A percentile compares a stretch with the other conserved stretches of the same genome.
Evolutionary conservation across 2,797 vertebrate species (phyloP).

Genomic region (Nothura maculosa): DNA sequence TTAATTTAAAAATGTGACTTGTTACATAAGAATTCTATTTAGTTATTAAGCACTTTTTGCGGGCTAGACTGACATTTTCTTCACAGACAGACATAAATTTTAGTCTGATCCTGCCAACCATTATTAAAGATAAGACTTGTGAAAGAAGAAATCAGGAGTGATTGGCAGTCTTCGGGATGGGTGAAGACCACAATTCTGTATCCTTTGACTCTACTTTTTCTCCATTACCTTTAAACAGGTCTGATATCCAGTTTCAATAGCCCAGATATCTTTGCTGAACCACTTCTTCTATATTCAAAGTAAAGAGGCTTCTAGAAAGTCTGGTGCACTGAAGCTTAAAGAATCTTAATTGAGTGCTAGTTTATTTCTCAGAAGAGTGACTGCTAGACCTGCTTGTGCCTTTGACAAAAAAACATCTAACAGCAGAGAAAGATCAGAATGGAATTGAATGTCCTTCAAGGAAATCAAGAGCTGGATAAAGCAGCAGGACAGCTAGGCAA

Average conservation of each 20-base stretch:
- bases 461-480: background rate
- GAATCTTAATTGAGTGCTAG: background rate
- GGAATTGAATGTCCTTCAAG: background rate
- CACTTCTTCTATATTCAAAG: background rate
- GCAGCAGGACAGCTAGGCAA: background rate
- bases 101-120: background rate
- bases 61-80: slow-evolving; percentile 26
- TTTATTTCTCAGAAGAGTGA: background rate
- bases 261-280: background rate
- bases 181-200: background rate
- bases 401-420: background rate
- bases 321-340: background rate
- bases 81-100: background rate
- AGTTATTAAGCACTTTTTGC: slow-evolving; percentile 9
- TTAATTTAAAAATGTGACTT: slow-evolving; percentile 63
- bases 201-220: background rate
- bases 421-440: background rate
- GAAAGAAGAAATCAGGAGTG: background rate
- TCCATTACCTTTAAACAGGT: background rate
- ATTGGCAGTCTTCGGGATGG: background rate
- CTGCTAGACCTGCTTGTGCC: background rate
- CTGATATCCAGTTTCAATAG: rapidly evolving
- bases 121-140: background rate
- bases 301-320: background rate
- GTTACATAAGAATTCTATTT: slow-evolving; percentile 54